A percentile compares a stretch with the other conserved stretches of the same genome.
Conservation (phyloP, 2,797 vertebrate species). For the Ctenopoma multispine region DNA sequence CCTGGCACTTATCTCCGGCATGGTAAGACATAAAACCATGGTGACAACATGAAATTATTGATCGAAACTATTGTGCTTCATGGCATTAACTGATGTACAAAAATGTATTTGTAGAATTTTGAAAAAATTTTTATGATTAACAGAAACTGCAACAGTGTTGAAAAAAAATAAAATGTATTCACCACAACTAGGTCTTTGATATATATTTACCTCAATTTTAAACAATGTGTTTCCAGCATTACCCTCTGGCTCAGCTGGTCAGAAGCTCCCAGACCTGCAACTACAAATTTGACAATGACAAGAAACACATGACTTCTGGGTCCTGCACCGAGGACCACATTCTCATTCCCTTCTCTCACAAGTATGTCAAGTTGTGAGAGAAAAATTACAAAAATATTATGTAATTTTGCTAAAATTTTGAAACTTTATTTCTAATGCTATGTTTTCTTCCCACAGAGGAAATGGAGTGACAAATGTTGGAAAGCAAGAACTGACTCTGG, state of each 20-base stretch:
- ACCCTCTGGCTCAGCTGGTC: conserved; percentile 87
- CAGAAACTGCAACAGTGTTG: no score
- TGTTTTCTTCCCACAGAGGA: conserved; percentile 76
- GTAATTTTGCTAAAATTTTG: background rate
- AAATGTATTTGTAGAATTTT: no score
- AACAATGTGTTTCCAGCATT: conserved; percentile 76
- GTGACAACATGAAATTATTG: background rate
- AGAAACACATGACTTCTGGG: conserved; percentile 89
- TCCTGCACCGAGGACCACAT: conserved; percentile 92
- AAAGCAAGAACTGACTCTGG: conserved; percentile 89
- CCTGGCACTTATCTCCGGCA: conserved; percentile 90
- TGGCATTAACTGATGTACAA: no score
- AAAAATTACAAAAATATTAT: background rate
- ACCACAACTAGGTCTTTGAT: no score
- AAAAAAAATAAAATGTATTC: no score
- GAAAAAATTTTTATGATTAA: no score
- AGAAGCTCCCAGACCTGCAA: conserved; percentile 92
- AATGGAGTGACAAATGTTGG: conserved; percentile 87
- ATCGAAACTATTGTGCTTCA: background rate
- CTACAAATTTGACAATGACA: conserved; percentile 90
- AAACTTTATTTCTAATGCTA: conserved; percentile 5
- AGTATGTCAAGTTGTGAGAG: conserved; percentile 83
- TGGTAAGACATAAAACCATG: conserved; percentile 80
- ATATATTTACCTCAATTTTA: no score
- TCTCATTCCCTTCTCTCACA: conserved; percentile 90